Conservation (phyloP, 30 jellyfish, hydroid and myxozoan species). For the Nemopilema nomurai region DNA sequence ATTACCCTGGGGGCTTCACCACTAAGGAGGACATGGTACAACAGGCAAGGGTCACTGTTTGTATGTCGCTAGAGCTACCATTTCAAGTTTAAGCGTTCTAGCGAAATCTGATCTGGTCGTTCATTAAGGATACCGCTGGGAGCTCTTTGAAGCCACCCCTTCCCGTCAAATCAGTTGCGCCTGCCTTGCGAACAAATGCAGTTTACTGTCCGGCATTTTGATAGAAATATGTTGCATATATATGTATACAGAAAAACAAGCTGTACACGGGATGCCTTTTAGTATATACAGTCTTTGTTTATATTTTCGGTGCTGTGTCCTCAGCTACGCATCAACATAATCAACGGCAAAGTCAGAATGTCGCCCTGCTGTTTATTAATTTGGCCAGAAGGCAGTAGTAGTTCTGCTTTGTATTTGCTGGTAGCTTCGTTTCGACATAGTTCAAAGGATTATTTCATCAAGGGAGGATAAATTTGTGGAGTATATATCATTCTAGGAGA, state of each 20-base stretch:
- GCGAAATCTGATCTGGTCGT: constrained; percentile 29
- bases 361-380: no score
- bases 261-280: neutral
- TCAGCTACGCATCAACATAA: no score
- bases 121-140: constrained; percentile 11
- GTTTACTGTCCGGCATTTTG: neutral
- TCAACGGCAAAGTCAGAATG: no score
- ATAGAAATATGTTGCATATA: neutral
- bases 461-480: no score
- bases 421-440: no score
- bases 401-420: no score
- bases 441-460: no score
- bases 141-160: neutral
- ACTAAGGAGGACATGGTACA: neutral
- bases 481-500: no score
- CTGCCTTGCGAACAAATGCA: neutral
- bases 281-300: neutral
- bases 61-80: neutral
- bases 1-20: neutral
- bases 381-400: no score
- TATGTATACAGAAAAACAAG: neutral
- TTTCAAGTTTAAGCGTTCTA: neutral
- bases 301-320: neutral
- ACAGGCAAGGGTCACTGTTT: neutral
- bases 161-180: neutral